Evolutionary conservation across 2,888 invertebrate species (phyloP).

Genomic region (Phorcus lineatus): DNA sequence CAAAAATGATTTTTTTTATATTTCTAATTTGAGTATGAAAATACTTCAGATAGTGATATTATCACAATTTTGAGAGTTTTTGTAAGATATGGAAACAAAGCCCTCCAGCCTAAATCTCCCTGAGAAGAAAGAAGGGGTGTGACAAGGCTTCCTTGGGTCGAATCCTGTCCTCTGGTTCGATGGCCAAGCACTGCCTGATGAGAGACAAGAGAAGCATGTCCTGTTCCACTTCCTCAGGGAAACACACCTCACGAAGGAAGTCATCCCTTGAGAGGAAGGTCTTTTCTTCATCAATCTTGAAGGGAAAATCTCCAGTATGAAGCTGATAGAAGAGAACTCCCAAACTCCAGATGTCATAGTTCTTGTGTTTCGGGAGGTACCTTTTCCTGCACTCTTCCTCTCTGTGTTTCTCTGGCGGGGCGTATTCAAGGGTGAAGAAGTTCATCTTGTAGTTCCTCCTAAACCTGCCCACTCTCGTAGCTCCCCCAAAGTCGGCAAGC

Average conservation of each 20-base stretch:
- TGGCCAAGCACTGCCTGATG: not conserved
- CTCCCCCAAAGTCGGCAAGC: not conserved
- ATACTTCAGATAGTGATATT: too few species aligned
- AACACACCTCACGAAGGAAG: not conserved
- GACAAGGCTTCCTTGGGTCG: not conserved
- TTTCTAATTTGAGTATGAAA: too few species aligned
- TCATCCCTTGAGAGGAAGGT: not conserved
- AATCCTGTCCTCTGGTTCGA: not conserved
- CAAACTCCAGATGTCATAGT: not conserved
- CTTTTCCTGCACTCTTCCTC: not conserved
- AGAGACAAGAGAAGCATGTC: not conserved
- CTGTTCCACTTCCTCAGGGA: not conserved
- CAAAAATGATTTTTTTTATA: too few species aligned
- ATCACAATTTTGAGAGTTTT: too few species aligned
- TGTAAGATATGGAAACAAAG: too few species aligned
- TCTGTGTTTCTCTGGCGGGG: not conserved
- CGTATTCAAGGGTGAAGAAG: not conserved
- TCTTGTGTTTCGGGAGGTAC: not conserved
- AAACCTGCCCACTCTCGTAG: not conserved
- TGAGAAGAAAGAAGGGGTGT: not conserved
- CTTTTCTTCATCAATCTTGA: not conserved
- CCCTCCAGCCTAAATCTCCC: too few species aligned
- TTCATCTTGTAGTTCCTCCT: not conserved
- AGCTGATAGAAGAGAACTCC: not conserved
- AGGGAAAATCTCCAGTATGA: not conserved